phyloP scores from a whole-genome alignment of 2,113 vertebrate genomes.

The Apodemus speciosus region DNA sequence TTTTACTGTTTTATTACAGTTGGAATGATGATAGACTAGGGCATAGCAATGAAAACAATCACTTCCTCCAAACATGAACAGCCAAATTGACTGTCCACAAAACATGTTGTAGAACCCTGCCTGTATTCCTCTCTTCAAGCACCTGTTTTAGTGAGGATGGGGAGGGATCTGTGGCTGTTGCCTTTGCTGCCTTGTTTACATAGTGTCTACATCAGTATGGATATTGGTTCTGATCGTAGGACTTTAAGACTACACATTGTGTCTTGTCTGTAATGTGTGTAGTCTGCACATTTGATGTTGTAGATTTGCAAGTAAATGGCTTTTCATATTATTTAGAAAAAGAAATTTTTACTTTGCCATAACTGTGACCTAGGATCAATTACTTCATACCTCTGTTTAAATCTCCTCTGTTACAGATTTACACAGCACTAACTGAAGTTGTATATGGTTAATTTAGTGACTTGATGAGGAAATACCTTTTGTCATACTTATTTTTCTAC shows the following conservation, averaged over 20 bases:
- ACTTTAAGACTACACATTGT: background rate
- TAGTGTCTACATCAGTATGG: background rate
- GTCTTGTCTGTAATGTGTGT: no score
- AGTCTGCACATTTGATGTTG: background rate
- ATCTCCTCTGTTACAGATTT: background rate
- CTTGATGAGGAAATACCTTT: background rate
- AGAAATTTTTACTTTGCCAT: background rate
- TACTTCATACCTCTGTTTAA: background rate
- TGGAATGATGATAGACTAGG: background rate
- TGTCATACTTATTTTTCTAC: background rate
- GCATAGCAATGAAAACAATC: background rate
- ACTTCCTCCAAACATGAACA: background rate
- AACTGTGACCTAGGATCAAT: background rate
- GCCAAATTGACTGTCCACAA: background rate
- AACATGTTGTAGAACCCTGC: background rate
- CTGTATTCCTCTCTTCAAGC: background rate
- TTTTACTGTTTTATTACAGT: background rate
- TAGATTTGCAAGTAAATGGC: background rate
- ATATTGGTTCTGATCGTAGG: background rate
- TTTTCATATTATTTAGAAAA: background rate
- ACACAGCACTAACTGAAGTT: background rate
- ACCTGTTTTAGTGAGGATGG: background rate
- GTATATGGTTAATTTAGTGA: background rate
- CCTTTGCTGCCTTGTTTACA: background rate
- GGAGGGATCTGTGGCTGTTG: background rate